Conservation (phyloP, 2,797 vertebrate species). For the Pterois miles region DNA sequence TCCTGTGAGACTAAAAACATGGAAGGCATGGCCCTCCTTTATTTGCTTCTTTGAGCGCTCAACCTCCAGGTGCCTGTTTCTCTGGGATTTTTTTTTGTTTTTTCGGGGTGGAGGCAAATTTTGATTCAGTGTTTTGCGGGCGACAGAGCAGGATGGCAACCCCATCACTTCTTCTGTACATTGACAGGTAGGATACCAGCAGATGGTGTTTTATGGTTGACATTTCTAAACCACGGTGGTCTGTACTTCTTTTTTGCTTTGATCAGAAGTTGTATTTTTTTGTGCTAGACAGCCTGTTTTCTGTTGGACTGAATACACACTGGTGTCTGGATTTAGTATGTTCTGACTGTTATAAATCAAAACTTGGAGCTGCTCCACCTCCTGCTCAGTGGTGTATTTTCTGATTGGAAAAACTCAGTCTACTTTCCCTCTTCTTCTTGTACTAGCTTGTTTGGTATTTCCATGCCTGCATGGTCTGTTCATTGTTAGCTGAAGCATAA, state of each 20-base stretch:
- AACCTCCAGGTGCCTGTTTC: not conserved
- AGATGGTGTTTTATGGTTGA: not conserved
- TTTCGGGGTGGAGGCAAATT: not conserved
- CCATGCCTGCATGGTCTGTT: slow-evolving; percentile 1
- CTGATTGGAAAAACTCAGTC: not conserved
- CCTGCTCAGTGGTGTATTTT: not conserved
- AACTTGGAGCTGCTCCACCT: not conserved
- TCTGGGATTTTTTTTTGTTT: too few species aligned
- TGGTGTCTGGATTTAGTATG: not conserved
- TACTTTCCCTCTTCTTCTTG: slow-evolving; percentile 25
- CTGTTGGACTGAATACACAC: not conserved
- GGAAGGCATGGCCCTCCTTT: not conserved
- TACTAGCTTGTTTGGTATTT: slow-evolving; percentile 42
- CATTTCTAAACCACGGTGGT: not conserved
- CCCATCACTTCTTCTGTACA: slow-evolving; percentile 72
- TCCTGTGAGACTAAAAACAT: not conserved
- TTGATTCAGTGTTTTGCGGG: not conserved
- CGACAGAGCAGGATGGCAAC: slow-evolving; percentile 63
- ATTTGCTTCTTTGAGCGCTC: not conserved
- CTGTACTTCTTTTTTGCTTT: not conserved
- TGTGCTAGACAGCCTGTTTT: not conserved
- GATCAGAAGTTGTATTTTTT: not conserved
- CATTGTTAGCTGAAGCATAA: not conserved
- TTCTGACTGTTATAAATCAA: not conserved
- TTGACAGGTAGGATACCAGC: slow-evolving; percentile 68